A percentile compares a stretch with the other conserved stretches of the same genome.
phyloP scores from a whole-genome alignment of 2,797 vertebrate species.

The Gallinago nigripennis region DNA sequence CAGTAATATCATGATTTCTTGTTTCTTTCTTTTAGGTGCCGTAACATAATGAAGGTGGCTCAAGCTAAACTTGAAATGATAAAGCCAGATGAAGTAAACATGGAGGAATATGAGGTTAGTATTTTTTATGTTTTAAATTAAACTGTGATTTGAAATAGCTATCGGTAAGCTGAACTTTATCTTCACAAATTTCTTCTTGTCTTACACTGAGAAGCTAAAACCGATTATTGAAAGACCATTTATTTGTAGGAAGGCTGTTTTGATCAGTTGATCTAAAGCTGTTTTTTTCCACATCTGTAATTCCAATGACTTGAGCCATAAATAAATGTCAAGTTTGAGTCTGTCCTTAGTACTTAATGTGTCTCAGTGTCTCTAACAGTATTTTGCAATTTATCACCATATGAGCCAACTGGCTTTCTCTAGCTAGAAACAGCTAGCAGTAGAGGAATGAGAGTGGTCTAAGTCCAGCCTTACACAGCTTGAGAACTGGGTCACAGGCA shows the following conservation, averaged over 20 bases:
- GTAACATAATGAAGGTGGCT: slow-evolving; percentile 97
- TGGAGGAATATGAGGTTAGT: slow-evolving; percentile 95
- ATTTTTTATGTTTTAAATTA: neutral
- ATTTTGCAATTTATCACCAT: neutral
- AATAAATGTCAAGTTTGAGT: neutral
- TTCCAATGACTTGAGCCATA: neutral
- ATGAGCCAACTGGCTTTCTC: neutral
- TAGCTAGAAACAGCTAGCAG: neutral
- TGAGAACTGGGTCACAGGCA: neutral
- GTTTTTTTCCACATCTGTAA: neutral
- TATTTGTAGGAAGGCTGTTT: neutral
- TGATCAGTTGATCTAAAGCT: neutral
- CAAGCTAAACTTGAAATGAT: slow-evolving; percentile 96
- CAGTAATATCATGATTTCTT: slow-evolving; percentile 41
- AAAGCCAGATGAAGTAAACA: slow-evolving; percentile 95
- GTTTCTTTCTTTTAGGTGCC: slow-evolving; percentile 82
- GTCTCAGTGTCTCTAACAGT: neutral
- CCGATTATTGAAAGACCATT: neutral
- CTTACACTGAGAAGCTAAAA: neutral
- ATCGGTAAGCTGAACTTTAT: neutral
- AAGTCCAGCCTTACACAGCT: neutral
- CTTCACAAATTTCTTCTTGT: neutral
- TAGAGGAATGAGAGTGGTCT: neutral
- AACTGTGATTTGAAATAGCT: neutral
- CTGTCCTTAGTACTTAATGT: neutral